Conservation (phyloP, 2,113 vertebrate species). For the Amphilophus citrinellus region DNA sequence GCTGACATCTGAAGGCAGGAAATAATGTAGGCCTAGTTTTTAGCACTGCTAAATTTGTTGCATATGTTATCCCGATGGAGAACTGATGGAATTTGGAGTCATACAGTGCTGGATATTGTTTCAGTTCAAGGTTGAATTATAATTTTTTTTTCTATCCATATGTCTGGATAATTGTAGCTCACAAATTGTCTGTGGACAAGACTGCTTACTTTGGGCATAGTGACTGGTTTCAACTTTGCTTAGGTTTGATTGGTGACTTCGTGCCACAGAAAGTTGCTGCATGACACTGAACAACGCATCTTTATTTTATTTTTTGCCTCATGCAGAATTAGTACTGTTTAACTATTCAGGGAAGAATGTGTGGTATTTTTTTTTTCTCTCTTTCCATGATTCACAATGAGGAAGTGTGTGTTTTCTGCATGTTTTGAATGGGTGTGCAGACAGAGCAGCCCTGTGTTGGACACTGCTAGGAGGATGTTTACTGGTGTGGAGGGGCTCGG, state of each 20-base stretch:
- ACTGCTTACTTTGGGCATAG: background rate
- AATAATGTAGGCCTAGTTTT: constrained; percentile 5
- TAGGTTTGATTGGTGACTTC: constrained; percentile 14
- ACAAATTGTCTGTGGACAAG: background rate
- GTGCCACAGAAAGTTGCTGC: background rate
- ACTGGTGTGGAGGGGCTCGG: constrained; percentile 21
- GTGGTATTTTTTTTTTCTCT: constrained; percentile 39
- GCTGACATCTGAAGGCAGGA: constrained; percentile 22
- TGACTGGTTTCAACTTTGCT: background rate
- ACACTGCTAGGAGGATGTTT: constrained; percentile 68
- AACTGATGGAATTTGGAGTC: constrained; percentile 1
- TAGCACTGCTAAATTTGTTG: constrained; percentile 12
- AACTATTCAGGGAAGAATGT: constrained; percentile 43
- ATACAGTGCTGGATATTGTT: constrained; percentile 22
- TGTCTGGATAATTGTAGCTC: too few relatives aligned
- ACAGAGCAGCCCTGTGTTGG: constrained; percentile 24
- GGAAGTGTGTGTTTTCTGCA: constrained; percentile 41
- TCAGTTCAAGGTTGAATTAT: background rate
- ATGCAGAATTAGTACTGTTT: constrained; percentile 13
- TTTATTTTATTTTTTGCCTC: background rate
- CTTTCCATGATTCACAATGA: constrained; percentile 14
- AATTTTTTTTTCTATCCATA: too few relatives aligned
- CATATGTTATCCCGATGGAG: constrained; percentile 34
- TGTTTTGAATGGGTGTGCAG: constrained; percentile 44
- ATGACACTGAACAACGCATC: constrained; percentile 11